Percentiles rank a stretch among this genome's conserved stretches.
Evolutionary conservation across 2,888 invertebrate genomes (phyloP).

Genomic region (Temnothorax ravouxi): DNA sequence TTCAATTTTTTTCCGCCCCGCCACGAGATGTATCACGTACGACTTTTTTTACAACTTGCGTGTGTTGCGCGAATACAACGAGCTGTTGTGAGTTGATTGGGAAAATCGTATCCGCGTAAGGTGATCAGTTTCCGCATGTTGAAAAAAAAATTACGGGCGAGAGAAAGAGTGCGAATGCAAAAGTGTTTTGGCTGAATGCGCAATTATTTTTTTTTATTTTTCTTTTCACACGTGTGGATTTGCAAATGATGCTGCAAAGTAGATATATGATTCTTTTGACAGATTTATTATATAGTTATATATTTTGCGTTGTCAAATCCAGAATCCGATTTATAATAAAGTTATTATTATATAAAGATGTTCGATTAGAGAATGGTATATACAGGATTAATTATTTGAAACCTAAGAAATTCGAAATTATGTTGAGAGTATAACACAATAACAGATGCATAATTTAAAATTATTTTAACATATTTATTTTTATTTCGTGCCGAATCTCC

Average conservation of each 20-base stretch:
- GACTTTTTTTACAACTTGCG: neutral
- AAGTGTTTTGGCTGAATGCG: neutral
- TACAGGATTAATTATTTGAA: neutral
- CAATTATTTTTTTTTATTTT: neutral
- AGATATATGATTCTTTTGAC: neutral
- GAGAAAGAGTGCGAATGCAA: no score
- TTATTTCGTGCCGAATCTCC: neutral
- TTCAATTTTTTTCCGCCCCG: conserved; percentile 48
- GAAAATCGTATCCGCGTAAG: neutral
- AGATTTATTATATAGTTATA: neutral
- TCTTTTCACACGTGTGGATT: neutral
- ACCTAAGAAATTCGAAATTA: neutral
- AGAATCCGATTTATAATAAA: neutral
- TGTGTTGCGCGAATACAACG: neutral
- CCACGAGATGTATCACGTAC: neutral
- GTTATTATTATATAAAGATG: neutral
- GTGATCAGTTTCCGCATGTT: neutral
- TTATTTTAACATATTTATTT: neutral
- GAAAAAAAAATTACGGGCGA: neutral
- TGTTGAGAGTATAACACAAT: no score
- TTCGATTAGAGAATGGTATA: neutral
- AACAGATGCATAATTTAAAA: neutral
- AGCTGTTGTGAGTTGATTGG: conserved; percentile 6
- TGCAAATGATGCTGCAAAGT: neutral
- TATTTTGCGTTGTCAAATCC: neutral